These are phyloP conservation scores for Micromesistius poutassou DNA, from an alignment of 2,797 vertebrate genomes.

Conservation along the genomic window DNA sequence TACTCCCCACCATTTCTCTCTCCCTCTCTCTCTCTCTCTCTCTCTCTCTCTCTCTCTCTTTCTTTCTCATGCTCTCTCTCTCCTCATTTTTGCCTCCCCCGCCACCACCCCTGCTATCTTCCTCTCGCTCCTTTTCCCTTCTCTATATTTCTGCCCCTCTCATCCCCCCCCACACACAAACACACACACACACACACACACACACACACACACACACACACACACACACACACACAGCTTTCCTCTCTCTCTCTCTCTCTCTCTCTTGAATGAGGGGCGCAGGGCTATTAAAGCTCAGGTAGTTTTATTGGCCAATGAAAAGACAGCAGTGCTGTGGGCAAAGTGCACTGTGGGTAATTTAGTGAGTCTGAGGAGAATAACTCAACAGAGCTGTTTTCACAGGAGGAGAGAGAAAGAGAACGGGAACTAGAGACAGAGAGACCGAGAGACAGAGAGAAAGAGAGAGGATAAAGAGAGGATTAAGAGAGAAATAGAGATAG, in stretches of 20 bases:
- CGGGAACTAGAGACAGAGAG: slow-evolving; percentile 7
- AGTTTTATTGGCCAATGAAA: slow-evolving; percentile 74
- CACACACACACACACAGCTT: too few relatives aligned
- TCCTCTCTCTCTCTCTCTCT: too few relatives aligned
- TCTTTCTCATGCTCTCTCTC: not conserved
- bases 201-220: too few relatives aligned
- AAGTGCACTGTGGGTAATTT: slow-evolving; percentile 64
- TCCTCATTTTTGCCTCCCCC: not conserved
- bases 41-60: slow-evolving; percentile 2
- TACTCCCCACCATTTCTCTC: too few relatives aligned
- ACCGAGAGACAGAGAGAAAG: not conserved
- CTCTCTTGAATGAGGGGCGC: slow-evolving; percentile 2
- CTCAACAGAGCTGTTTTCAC: slow-evolving; percentile 30
- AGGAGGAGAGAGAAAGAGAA: slow-evolving; percentile 24
- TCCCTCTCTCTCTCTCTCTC: not conserved
- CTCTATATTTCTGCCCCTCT: not conserved
- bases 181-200: too few relatives aligned
- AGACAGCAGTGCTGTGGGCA: slow-evolving; percentile 44
- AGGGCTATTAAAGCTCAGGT: slow-evolving; percentile 35
- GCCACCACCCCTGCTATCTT: not conserved
- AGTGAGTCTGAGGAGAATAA: slow-evolving; percentile 54
- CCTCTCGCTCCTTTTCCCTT: not conserved
- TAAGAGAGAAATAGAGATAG: not conserved
- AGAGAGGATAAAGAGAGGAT: not conserved
- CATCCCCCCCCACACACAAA: too few relatives aligned